Conservation (phyloP, 2,113 vertebrate species). For the Hippocampus comes region DNA sequence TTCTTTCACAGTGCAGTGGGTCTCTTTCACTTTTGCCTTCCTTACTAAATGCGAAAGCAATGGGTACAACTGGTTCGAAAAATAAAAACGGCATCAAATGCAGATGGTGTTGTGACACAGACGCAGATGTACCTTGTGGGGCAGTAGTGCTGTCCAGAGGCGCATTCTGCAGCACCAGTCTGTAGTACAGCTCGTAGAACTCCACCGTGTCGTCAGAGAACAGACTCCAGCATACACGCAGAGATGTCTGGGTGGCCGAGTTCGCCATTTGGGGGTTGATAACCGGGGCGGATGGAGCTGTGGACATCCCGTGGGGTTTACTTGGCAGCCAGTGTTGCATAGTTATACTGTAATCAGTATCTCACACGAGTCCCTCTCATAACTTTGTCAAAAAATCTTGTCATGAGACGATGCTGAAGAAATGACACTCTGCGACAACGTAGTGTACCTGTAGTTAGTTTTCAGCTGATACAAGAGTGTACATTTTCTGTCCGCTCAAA, state of each 20-base stretch:
- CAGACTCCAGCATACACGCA: conserved; percentile 89
- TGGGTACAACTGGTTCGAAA: background rate
- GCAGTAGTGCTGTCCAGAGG: conserved; percentile 47
- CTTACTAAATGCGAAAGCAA: conserved; percentile 66
- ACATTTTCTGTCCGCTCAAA: too few relatives aligned
- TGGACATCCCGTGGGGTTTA: conserved; percentile 13
- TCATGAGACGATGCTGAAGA: too few relatives aligned
- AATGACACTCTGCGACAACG: too few relatives aligned
- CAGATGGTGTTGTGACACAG: background rate
- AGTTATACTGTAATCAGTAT: background rate
- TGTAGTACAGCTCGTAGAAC: conserved; percentile 82
- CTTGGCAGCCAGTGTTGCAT: background rate
- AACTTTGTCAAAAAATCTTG: too few relatives aligned
- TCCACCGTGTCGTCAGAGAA: conserved; percentile 91
- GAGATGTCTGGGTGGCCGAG: conserved; percentile 81
- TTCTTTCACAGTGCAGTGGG: conserved; percentile 81
- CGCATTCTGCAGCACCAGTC: conserved; percentile 72
- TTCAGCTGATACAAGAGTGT: too few relatives aligned
- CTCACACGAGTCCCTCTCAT: background rate
- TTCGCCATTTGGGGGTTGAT: conserved; percentile 87
- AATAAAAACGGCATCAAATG: background rate
- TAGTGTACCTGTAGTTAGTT: too few relatives aligned
- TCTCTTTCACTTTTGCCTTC: conserved; percentile 83
- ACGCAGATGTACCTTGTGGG: conserved; percentile 67
- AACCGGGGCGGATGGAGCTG: conserved; percentile 90